A percentile compares a stretch with the other conserved stretches of the same genome.
Evolutionary conservation across 92 coral and sea anemone species (phyloP).

Genomic region (Parazoanthus swiftii): DNA sequence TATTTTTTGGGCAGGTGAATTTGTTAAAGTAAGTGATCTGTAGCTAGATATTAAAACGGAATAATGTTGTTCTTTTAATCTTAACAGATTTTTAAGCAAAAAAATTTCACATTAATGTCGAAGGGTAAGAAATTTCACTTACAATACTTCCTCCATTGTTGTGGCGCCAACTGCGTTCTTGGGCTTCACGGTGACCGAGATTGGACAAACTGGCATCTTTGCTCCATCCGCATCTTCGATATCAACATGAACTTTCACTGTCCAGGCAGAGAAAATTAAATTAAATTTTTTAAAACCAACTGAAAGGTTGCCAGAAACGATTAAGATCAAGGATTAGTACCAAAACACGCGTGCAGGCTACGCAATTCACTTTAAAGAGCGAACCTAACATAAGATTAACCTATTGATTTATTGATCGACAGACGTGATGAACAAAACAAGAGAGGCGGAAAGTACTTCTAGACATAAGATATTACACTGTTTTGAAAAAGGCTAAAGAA

Average conservation of each 20-base stretch:
- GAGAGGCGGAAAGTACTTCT: too few relatives aligned
- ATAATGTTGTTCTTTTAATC: neutral
- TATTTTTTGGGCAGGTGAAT: too few relatives aligned
- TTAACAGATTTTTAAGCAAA: neutral
- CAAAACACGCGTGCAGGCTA: neutral
- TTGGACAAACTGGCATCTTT: constrained; percentile 50
- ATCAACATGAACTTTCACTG: constrained; percentile 61
- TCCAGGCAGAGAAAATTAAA: constrained; percentile 2
- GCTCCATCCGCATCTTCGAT: constrained; percentile 52
- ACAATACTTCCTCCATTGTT: constrained; percentile 67
- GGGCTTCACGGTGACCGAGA: constrained; percentile 56
- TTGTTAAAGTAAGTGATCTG: too few relatives aligned
- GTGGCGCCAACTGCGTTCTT: constrained; percentile 15
- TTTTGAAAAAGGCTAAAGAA: too few relatives aligned
- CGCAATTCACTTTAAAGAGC: neutral
- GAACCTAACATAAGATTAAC: neutral
- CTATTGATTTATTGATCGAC: too few relatives aligned
- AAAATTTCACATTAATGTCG: neutral
- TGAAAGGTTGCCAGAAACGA: neutral
- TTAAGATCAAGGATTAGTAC: neutral
- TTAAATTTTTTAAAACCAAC: neutral
- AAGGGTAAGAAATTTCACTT: constrained; percentile 28
- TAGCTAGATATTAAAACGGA: too few relatives aligned
- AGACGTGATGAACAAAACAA: too few relatives aligned
- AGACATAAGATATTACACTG: too few relatives aligned